Evolutionary conservation across 2,888 invertebrate species (phyloP), one percentile per base, ranked within the genome.

Genomic region (Thereva nobilitata): DNA sequence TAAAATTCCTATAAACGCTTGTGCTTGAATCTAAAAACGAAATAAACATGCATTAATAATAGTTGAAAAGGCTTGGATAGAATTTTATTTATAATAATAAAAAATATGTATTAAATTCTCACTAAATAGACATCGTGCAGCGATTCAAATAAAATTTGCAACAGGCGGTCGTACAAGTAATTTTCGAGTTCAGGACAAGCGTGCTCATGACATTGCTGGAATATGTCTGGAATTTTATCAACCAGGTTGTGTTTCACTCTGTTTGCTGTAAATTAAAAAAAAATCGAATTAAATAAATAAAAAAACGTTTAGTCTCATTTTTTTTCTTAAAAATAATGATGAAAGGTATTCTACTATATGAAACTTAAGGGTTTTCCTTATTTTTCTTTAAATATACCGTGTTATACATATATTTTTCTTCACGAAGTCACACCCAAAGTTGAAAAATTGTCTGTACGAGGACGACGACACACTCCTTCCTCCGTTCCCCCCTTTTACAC

Each of bases 131-230:
- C 56, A 64, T 70, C 70, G 35, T 61, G 52, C 23, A 68, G 49
- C 40, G 67, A 70, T 53, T 70, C 41, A 23, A 70, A 38, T 50
- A 70, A 8, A 42, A 69, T 69, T 50, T 69, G 59, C 64, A 68
- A 68, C 64, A 70, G 63, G 65, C 67, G 66, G 63, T 69, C 70
- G 63, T 66, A 59, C 7, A 70, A 52, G 63, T 68, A 66, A 68
- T 67, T 37, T 41, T 68, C 67, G 64, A 69, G 53, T 44, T 68
- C 67, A 34, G 52, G 65, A 45, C 54, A 68, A 44, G 56, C 64
- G 45, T 68, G 66, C 10, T 65, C 59, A 12, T 56, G 70, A 55
- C 66, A 59, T 64, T 68, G 64, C 50, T 63, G 41, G 57, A 64
- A 66, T 41, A 68, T 64, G 38, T 57, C 37, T 44, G 63, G 47